Conservation (phyloP, 53 echinoderm and acorn worm species). For the Henricia sp. region DNA sequence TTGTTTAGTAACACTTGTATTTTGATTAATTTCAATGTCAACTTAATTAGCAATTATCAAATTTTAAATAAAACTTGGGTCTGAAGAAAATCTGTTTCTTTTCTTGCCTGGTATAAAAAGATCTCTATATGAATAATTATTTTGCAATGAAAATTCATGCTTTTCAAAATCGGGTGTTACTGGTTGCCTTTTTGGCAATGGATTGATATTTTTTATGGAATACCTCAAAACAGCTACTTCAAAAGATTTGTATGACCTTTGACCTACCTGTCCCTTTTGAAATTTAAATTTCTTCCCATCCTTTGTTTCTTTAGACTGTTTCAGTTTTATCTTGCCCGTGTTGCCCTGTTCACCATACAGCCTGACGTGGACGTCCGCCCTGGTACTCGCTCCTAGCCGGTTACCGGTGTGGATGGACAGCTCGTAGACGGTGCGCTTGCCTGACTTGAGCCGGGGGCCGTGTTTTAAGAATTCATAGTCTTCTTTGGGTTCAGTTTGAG, state of each 20-base stretch:
- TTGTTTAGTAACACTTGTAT: too few relatives aligned
- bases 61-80: too few relatives aligned
- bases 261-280: constrained; percentile 95
- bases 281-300: constrained; percentile 88
- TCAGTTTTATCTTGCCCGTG: constrained; percentile 98
- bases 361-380: constrained; percentile 88
- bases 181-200: too few relatives aligned
- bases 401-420: constrained; percentile 92
- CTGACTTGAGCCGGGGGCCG: constrained; percentile 89
- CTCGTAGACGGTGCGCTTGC: constrained; percentile 93
- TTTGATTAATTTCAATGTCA: too few relatives aligned
- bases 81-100: too few relatives aligned
- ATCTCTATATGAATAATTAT: too few relatives aligned
- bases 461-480: constrained; percentile 92
- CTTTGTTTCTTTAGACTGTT: constrained; percentile 77
- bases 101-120: too few relatives aligned
- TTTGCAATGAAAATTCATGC: too few relatives aligned
- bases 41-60: too few relatives aligned
- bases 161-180: too few relatives aligned
- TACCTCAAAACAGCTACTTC: neutral
- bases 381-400: constrained; percentile 90
- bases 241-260: neutral
- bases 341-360: constrained; percentile 96
- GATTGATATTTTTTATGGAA: too few relatives aligned
- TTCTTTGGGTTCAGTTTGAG: constrained; percentile 54